These are phyloP conservation scores for Stomatorhinus ivindoensis DNA, from an alignment of 2,113 vertebrate species.

Conservation along the genomic window DNA sequence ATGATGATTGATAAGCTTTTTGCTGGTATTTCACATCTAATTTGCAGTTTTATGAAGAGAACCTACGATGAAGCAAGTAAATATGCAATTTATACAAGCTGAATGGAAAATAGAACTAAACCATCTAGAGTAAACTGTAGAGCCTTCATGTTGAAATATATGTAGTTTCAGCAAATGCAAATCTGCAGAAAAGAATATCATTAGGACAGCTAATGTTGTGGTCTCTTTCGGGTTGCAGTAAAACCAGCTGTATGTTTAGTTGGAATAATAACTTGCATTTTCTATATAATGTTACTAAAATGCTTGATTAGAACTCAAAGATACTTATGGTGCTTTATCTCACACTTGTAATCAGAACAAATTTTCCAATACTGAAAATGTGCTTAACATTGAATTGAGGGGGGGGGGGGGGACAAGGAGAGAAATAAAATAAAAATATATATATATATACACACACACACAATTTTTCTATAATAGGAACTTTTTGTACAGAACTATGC, in stretches of 20 bases:
- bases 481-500: neutral
- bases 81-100: neutral
- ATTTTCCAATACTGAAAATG: neutral
- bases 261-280: neutral
- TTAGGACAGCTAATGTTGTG: neutral
- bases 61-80: neutral
- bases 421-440: too few species aligned
- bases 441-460: neutral
- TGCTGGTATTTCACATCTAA: neutral
- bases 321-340: neutral
- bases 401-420: too few species aligned
- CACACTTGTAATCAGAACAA: neutral
- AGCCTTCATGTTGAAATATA: neutral
- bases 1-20: neutral
- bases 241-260: neutral
- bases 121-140: neutral
- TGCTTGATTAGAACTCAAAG: neutral
- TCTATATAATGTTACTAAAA: neutral
- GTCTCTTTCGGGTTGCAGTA: neutral
- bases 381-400: neutral
- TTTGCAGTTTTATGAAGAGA: neutral
- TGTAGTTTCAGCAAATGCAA: neutral
- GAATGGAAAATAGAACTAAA: neutral
- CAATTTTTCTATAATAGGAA: neutral
- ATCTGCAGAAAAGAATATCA: neutral